Evolutionary conservation across 2,888 invertebrate genomes (phyloP).

Genomic region (Ichneumon xanthorius): DNA sequence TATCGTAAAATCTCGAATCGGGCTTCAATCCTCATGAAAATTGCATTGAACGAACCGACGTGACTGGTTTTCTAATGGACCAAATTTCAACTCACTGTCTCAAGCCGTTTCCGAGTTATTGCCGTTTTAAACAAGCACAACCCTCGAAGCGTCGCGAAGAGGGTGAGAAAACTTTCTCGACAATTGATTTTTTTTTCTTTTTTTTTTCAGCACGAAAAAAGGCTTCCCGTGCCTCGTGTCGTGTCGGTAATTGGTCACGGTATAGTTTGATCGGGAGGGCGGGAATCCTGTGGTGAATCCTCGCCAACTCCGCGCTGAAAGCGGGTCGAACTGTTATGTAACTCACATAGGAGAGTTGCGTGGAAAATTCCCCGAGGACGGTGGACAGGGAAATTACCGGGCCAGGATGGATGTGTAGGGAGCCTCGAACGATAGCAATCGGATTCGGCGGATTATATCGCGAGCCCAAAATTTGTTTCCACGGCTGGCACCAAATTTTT

Average conservation of each 20-base stretch:
- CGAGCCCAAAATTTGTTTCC: not conserved
- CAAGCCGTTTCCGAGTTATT: too few species aligned
- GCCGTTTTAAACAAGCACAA: not conserved
- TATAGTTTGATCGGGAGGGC: slow-evolving; percentile 1
- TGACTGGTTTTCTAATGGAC: too few species aligned
- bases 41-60: too few species aligned
- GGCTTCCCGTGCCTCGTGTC: not conserved
- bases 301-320: not conserved
- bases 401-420: not conserved
- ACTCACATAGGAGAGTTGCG: slow-evolving; percentile 4
- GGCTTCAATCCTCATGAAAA: too few species aligned
- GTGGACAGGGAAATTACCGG: not conserved
- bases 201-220: not conserved
- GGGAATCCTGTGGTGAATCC: slow-evolving; percentile 23
- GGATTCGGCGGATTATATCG: not conserved
- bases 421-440: slow-evolving; percentile 12
- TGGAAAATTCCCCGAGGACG: slow-evolving; percentile 14
- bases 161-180: not conserved
- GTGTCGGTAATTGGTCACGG: not conserved
- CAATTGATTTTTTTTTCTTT: not conserved
- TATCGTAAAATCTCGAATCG: too few species aligned
- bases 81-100: too few species aligned
- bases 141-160: not conserved
- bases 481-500: too few species aligned
- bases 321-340: slow-evolving; percentile 6